Evolutionary conservation across 2,113 vertebrate species (phyloP).

Genomic region (Rhinolophus ferrumequinum): DNA sequence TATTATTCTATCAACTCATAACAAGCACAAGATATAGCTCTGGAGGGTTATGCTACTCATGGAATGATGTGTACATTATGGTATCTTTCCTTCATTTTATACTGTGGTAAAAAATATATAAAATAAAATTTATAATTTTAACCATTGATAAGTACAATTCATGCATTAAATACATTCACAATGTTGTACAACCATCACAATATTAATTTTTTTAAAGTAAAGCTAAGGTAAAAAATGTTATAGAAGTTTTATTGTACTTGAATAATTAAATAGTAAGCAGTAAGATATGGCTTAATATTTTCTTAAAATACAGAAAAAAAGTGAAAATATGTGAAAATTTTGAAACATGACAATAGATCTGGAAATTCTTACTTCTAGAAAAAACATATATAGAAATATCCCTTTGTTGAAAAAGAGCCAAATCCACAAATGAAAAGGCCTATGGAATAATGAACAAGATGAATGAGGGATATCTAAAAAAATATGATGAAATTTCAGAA

Average conservation of each 20-base stretch:
- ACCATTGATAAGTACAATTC: not conserved
- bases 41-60: not conserved
- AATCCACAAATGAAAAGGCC: not conserved
- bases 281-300: not conserved
- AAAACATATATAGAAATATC: not conserved
- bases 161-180: not conserved
- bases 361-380: not conserved
- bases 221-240: not conserved
- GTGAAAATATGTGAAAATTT: not conserved
- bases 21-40: not conserved
- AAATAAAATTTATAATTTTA: not conserved
- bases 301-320: not conserved
- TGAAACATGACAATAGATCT: not conserved
- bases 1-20: not conserved
- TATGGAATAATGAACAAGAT: not conserved
- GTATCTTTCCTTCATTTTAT: not conserved
- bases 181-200: not conserved
- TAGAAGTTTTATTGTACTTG: not conserved
- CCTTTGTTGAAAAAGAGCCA: not conserved
- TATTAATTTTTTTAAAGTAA: not conserved
- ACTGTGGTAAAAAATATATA: not conserved
- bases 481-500: not conserved
- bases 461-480: not conserved
- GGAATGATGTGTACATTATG: not conserved
- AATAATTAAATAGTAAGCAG: not conserved